These are phyloP conservation scores for Oncorhynchus mykiss DNA, from an alignment of 2,113 vertebrate species.

Conservation along the genomic window DNA sequence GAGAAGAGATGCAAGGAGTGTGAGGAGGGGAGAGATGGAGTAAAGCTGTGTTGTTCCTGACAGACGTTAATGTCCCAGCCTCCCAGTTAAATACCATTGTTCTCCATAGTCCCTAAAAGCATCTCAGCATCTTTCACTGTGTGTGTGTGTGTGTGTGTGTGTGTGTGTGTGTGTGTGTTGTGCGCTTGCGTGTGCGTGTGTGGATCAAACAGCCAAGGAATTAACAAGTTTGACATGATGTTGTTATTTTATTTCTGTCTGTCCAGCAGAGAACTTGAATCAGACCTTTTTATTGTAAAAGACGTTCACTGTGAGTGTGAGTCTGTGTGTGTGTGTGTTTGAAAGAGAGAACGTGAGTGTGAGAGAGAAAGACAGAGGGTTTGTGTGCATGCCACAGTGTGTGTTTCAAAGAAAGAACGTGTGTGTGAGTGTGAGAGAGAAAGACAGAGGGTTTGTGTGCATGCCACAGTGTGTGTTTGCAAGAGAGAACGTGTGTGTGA, in stretches of 20 bases:
- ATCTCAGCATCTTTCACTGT: no score
- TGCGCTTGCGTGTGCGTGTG: background rate
- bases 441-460: background rate
- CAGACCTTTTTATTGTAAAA: background rate
- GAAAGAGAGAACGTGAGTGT: no score
- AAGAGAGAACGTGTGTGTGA: no score
- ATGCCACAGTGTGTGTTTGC: background rate
- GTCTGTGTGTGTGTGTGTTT: no score
- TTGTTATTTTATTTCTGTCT: background rate
- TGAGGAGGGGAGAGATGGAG: conserved; percentile 4
- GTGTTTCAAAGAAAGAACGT: background rate
- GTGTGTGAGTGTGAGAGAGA: no score
- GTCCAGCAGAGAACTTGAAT: background rate
- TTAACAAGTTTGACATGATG: background rate
- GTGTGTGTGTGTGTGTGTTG: background rate
- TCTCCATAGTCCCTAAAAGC: background rate
- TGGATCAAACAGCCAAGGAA: background rate
- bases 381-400: background rate
- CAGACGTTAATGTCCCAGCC: conserved; percentile 10
- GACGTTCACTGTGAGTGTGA: background rate
- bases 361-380: no score
- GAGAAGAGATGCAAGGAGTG: background rate
- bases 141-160: no score
- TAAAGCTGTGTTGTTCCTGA: conserved; percentile 20
- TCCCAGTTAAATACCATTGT: background rate